Conservation (phyloP, 2,888 invertebrate species). For the Trachelus iudaicus region DNA sequence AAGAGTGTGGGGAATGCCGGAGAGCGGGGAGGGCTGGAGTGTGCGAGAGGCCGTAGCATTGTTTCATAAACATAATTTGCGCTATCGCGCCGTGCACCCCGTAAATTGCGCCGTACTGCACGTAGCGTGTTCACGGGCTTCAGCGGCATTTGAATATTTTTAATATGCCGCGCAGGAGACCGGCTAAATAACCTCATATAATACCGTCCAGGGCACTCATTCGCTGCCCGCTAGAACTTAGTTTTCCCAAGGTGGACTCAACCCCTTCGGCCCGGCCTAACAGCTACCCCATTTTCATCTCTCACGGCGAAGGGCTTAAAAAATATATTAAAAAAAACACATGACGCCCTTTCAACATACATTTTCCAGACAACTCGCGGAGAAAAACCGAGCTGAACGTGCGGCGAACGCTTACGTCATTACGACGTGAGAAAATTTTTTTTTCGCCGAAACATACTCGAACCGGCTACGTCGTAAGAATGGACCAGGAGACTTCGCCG, state of each 20-base stretch:
- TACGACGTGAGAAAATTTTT: neutral
- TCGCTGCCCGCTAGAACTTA: slow-evolving; percentile 22
- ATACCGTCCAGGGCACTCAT: slow-evolving; percentile 29
- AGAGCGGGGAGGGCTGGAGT: neutral
- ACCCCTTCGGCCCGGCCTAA: neutral
- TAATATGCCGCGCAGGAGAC: slow-evolving; percentile 58
- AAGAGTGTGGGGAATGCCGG: slow-evolving; percentile 1
- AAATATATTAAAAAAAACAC: neutral
- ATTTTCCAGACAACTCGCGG: neutral
- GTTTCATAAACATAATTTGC: slow-evolving; percentile 57
- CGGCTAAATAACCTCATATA: slow-evolving; percentile 58
- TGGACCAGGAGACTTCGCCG: too few relatives aligned
- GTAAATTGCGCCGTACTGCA: slow-evolving; percentile 39
- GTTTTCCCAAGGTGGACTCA: neutral
- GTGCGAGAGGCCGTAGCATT: slow-evolving; percentile 33
- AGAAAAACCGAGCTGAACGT: neutral
- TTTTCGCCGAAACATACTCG: neutral
- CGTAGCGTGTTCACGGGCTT: neutral
- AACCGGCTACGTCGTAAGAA: neutral
- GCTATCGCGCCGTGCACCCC: slow-evolving; percentile 45
- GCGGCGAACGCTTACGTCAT: neutral
- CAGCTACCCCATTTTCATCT: neutral
- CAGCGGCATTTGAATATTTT: slow-evolving; percentile 57
- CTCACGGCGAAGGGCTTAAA: neutral
- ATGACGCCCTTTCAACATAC: neutral